Evolutionary conservation across 2,113 vertebrate species (phyloP), one percentile per base, ranked within the genome.

Genomic region (Chrysemys picta): DNA sequence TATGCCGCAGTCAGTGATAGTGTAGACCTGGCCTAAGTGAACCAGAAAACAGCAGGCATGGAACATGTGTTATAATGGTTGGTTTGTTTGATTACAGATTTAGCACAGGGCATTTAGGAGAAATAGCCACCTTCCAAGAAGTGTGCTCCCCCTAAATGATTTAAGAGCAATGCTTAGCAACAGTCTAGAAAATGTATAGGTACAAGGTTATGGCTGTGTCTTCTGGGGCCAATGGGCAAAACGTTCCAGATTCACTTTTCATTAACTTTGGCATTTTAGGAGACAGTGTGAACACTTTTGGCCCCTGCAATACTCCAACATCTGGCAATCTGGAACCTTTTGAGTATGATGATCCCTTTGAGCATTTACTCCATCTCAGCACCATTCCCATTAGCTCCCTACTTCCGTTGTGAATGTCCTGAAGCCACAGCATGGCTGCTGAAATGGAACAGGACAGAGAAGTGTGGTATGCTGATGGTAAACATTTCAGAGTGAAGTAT

Each of bases 61-160:
- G 82, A 93, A 14, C 8, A 38, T 57, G 93, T 16, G 1, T 90
- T 91, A n/a, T 57, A 35, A 80, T 89, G 50, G 16, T 47, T 93
- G 76, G 17, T 27, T 25, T 83, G 87, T 50, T 57, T 95, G 52
- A 62, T 22, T n/a, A 82, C 54, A 95, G 84, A 96, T 94, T 92
- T 84, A 93, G 38, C 45, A n/a, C 56, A 31, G 35, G 29, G 42
- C 16, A 24, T 80, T 95, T 92, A 88, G 47, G 86, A 72, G 49
- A 93, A 94, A 72, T 54, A 91, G 62, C 80, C 78, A 6, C 42
- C 45, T 27, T 92, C 72, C 59, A 47, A 88, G 57, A 76, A 88
- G 53, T 49, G 49, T 82, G 49, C 89, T 89, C 88, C 69, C 53
- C 57, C 91, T 72, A 10, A 38, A 80, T 49, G 69, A 87, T 87